Conservation (phyloP, 2,888 invertebrate species). For the Meiosimyza decipiens region DNA sequence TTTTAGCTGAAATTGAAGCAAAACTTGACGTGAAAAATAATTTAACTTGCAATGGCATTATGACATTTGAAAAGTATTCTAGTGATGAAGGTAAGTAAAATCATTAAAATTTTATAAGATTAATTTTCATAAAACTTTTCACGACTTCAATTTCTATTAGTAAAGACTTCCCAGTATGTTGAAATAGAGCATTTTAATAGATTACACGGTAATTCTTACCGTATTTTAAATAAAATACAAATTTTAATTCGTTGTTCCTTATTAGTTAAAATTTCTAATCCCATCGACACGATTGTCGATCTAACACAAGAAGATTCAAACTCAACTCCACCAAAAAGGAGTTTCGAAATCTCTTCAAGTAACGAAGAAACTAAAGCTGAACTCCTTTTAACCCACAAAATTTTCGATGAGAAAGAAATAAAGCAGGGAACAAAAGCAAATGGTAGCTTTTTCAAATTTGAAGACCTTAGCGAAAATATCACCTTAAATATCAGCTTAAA, state of each 20-base stretch:
- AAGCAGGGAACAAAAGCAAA: slow-evolving; percentile 22
- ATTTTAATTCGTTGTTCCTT: not conserved
- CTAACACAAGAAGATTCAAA: slow-evolving; percentile 45
- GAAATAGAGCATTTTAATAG: slow-evolving; percentile 14
- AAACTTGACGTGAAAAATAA: not conserved
- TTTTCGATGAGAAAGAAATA: slow-evolving; percentile 26
- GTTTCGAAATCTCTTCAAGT: not conserved
- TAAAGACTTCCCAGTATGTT: slow-evolving; percentile 51
- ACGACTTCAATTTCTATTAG: slow-evolving; percentile 49
- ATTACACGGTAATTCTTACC: slow-evolving; percentile 32
- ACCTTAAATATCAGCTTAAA: too few species aligned
- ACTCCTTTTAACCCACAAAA: not conserved
- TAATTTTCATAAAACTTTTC: slow-evolving; percentile 1
- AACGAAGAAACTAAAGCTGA: slow-evolving; percentile 20
- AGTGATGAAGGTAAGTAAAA: slow-evolving; percentile 61
- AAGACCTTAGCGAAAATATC: not conserved
- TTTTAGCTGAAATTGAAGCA: slow-evolving; percentile 1
- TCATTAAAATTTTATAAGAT: not conserved
- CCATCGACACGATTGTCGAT: slow-evolving; percentile 46
- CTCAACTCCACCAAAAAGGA: too few species aligned
- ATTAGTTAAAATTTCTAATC: slow-evolving; percentile 4
- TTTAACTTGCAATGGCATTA: slow-evolving; percentile 40
- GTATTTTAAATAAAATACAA: not conserved
- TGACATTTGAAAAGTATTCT: slow-evolving; percentile 57
- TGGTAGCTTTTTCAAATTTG: slow-evolving; percentile 33